Conservation (phyloP, 2,888 invertebrate species). For the Onchidella celtica region DNA sequence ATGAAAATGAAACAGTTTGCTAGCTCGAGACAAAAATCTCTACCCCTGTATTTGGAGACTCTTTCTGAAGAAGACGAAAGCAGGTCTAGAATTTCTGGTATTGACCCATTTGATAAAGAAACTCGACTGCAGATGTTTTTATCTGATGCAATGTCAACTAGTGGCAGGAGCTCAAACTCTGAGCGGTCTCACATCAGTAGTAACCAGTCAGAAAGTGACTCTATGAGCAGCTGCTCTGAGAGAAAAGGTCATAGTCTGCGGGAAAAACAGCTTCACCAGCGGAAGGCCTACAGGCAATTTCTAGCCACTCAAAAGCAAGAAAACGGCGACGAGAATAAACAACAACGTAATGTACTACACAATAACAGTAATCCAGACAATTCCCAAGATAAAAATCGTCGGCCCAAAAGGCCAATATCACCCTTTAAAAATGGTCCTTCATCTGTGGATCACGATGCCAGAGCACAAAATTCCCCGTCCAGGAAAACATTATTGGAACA, state of each 20-base stretch:
- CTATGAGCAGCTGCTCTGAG: neutral
- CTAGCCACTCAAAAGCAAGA: neutral
- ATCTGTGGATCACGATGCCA: neutral
- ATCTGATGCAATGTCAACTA: slow-evolving; percentile 42
- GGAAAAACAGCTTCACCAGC: neutral
- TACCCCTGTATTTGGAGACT: slow-evolving; percentile 72
- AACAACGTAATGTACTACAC: too few species aligned
- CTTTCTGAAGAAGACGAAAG: slow-evolving; percentile 71
- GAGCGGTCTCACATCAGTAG: slow-evolving; percentile 4
- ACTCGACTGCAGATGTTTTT: slow-evolving; percentile 47
- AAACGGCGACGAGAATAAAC: neutral
- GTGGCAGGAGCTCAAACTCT: slow-evolving; percentile 5
- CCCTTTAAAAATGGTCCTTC: neutral
- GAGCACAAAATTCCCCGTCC: neutral
- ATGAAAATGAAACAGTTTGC: slow-evolving; percentile 59
- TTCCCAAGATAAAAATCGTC: neutral
- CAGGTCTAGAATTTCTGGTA: slow-evolving; percentile 14
- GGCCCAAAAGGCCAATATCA: neutral
- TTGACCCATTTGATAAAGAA: slow-evolving; percentile 48
- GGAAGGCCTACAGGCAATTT: slow-evolving; percentile 5
- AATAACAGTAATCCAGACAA: too few species aligned
- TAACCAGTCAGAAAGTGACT: slow-evolving; percentile 18
- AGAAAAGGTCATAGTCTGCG: neutral
- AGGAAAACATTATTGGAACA: neutral
- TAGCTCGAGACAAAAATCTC: slow-evolving; percentile 65